These are phyloP conservation scores for Drosophila triauraria DNA, from an alignment of 1,140 invertebrate species.

Conservation along the genomic window DNA sequence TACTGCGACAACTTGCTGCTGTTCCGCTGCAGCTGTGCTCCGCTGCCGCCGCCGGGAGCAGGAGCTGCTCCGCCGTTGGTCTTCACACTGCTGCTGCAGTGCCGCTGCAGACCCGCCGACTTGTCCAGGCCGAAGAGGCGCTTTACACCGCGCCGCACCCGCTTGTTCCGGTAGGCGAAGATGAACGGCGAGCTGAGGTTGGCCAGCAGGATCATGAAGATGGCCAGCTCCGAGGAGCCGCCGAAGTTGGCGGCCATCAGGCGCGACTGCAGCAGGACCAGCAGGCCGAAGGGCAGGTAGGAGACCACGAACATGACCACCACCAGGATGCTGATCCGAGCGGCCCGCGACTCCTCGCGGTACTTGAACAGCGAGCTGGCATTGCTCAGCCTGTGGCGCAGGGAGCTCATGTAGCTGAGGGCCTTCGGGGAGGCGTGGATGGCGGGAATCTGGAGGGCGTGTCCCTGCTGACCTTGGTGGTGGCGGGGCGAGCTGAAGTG, in stretches of 20 bases:
- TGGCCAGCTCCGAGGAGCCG: constrained; percentile 85
- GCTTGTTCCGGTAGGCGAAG: constrained; percentile 91
- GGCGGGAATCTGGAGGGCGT: constrained; percentile 79
- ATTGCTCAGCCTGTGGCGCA: constrained; percentile 92
- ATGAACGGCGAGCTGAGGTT: constrained; percentile 91
- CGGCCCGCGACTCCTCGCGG: constrained; percentile 92
- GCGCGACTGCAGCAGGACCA: constrained; percentile 85
- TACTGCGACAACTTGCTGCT: constrained; percentile 77
- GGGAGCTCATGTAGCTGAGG: constrained; percentile 88
- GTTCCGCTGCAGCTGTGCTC: constrained; percentile 68
- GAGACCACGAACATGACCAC: constrained; percentile 90
- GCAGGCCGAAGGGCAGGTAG: constrained; percentile 89
- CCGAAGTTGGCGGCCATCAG: constrained; percentile 64
- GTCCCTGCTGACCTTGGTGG: constrained; percentile 32
- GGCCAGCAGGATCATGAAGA: constrained; percentile 89
- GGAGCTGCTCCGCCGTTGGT: constrained; percentile 38
- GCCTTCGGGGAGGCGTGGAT: constrained; percentile 82
- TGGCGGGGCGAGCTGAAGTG: constrained; percentile 51
- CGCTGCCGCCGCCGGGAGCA: constrained; percentile 1
- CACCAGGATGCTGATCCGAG: constrained; percentile 90
- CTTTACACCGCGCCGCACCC: constrained; percentile 90
- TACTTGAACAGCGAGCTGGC: constrained; percentile 93
- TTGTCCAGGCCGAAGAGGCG: constrained; percentile 87
- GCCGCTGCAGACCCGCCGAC: constrained; percentile 70
- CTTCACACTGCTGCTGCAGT: constrained; percentile 73